Conservation (phyloP, 2,888 invertebrate species). For the Metallyticus violacea region DNA sequence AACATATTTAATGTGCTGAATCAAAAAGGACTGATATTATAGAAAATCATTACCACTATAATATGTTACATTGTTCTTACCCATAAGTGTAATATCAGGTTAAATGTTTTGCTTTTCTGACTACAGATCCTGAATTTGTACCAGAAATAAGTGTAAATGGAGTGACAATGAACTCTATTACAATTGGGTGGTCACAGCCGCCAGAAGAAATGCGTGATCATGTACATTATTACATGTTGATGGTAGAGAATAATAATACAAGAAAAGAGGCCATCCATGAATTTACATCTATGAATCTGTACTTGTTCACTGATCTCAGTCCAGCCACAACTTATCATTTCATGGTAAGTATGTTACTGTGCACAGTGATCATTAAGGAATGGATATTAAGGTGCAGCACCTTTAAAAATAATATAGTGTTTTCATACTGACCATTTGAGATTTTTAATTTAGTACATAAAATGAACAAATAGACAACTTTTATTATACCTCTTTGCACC, state of each 20-base stretch:
- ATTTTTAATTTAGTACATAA: too few species aligned
- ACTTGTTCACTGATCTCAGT: constrained; percentile 73
- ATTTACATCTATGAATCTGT: constrained; percentile 62
- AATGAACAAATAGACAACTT: too few species aligned
- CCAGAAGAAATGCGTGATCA: constrained; percentile 62
- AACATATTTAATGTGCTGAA: too few species aligned
- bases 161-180: constrained; percentile 67
- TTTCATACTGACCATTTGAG: too few species aligned
- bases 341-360: constrained; percentile 50
- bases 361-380: too few species aligned
- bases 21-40: too few species aligned
- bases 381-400: too few species aligned
- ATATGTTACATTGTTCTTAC: too few species aligned
- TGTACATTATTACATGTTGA: constrained; percentile 72
- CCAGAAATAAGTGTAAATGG: constrained; percentile 77
- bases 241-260: constrained; percentile 40
- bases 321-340: constrained; percentile 80
- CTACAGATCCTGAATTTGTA: constrained; percentile 69
- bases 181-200: constrained; percentile 75
- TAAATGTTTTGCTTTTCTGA: neutral
- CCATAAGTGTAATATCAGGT: neutral
- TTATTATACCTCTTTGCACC: too few species aligned
- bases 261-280: constrained; percentile 58
- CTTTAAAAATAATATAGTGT: too few species aligned
- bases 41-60: too few species aligned